phyloP scores from a whole-genome alignment of 2,113 vertebrate species.

The Leiothrix lutea region DNA sequence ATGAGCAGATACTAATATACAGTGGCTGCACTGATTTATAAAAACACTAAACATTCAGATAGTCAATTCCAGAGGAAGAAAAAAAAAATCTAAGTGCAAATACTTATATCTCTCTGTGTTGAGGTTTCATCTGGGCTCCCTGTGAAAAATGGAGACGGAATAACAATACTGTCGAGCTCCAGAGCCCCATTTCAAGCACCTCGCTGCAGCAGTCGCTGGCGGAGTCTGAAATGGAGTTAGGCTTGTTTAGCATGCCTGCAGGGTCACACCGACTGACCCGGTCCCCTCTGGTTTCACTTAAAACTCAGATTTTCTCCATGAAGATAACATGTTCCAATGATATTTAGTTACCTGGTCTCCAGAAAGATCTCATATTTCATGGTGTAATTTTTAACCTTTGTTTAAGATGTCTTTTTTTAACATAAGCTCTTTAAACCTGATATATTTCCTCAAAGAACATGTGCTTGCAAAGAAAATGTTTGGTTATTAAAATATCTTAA shows the following conservation, averaged over 20 bases:
- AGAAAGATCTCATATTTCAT: constrained; percentile 48
- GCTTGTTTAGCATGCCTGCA: constrained; percentile 26
- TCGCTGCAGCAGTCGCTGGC: background rate
- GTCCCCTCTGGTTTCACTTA: constrained; percentile 63
- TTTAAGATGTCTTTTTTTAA: constrained; percentile 3
- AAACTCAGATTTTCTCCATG: constrained; percentile 39
- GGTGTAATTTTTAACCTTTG: constrained; percentile 43
- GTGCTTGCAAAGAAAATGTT: background rate
- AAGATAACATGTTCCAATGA: constrained; percentile 37
- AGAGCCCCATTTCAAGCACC: constrained; percentile 58
- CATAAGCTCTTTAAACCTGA: constrained; percentile 9
- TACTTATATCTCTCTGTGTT: constrained; percentile 13
- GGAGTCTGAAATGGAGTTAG: constrained; percentile 46
- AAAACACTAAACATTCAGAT: constrained; percentile 15
- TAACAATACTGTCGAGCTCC: constrained; percentile 25
- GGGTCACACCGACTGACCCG: constrained; percentile 45
- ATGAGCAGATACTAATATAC: background rate
- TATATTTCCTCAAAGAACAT: background rate
- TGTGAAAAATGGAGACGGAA: constrained; percentile 43
- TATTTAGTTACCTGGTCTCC: constrained; percentile 45
- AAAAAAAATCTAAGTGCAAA: background rate
- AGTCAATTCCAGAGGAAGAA: background rate
- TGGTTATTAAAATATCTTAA: background rate
- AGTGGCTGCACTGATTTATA: constrained; percentile 4
- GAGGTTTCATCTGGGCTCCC: constrained; percentile 25